Conservation (phyloP, 2,888 invertebrate genomes). For the Himalopsyche kuldschensis region DNA sequence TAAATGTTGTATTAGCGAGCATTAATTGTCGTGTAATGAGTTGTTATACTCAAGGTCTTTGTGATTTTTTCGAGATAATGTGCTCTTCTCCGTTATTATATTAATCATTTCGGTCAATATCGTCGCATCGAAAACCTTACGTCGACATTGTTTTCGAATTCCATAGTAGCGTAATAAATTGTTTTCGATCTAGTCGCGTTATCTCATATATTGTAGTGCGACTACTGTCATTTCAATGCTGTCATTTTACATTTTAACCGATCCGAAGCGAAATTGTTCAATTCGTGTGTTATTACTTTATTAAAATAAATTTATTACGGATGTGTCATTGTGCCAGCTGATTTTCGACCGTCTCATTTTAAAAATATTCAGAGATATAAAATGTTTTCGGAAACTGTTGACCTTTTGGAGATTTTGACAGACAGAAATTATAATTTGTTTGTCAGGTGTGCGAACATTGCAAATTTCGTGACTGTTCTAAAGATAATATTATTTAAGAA, state of each 20-base stretch:
- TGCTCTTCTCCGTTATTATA: slow-evolving; percentile 3
- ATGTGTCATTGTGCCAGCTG: slow-evolving; percentile 1
- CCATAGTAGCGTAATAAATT: neutral
- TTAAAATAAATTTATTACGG: neutral
- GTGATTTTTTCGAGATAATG: slow-evolving; percentile 24
- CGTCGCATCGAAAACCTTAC: neutral
- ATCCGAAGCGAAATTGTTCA: neutral
- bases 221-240: neutral
- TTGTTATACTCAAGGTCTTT: slow-evolving; percentile 29
- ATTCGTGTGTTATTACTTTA: neutral
- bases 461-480: neutral
- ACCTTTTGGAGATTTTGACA: neutral
- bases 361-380: neutral
- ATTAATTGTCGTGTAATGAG: slow-evolving; percentile 33
- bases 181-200: neutral
- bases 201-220: neutral
- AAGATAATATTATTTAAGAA: neutral
- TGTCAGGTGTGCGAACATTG: neutral
- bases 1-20: slow-evolving; percentile 25
- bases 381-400: neutral
- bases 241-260: neutral
- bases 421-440: neutral
- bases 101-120: slow-evolving; percentile 4
- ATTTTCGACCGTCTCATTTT: neutral
- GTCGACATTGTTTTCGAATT: neutral